phyloP scores from a whole-genome alignment of 2,797 vertebrate species.

The Acanthiza pusilla region DNA sequence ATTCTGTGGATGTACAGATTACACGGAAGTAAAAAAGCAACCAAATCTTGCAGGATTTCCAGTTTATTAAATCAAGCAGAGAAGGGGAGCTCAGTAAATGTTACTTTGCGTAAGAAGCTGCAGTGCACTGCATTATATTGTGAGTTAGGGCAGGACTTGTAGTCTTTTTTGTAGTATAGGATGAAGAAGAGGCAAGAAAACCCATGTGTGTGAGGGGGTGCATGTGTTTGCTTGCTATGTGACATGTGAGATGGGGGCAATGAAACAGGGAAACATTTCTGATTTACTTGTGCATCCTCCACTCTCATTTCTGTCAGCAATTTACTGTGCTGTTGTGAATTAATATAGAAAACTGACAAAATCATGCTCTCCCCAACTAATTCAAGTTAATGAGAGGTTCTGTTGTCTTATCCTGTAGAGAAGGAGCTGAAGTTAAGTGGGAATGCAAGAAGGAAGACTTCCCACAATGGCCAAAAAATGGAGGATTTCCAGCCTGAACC shows the following conservation, averaged over 20 bases:
- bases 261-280: background rate
- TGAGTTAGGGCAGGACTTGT: background rate
- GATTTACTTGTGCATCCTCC: background rate
- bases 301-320: background rate
- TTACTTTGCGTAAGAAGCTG: background rate
- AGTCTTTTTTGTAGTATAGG: background rate
- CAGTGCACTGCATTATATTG: background rate
- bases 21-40: background rate
- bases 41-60: background rate
- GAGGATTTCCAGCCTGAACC: background rate
- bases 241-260: background rate
- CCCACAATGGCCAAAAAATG: background rate
- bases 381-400: background rate
- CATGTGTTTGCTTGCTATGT: background rate
- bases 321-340: background rate
- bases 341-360: background rate
- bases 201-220: accelerated
- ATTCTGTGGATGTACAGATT: background rate
- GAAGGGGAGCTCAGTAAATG: background rate
- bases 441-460: background rate
- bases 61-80: background rate
- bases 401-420: background rate
- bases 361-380: background rate
- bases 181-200: background rate
- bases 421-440: background rate